phyloP scores from a whole-genome alignment of 1,140 invertebrate genomes.

The Thrips palmi region DNA sequence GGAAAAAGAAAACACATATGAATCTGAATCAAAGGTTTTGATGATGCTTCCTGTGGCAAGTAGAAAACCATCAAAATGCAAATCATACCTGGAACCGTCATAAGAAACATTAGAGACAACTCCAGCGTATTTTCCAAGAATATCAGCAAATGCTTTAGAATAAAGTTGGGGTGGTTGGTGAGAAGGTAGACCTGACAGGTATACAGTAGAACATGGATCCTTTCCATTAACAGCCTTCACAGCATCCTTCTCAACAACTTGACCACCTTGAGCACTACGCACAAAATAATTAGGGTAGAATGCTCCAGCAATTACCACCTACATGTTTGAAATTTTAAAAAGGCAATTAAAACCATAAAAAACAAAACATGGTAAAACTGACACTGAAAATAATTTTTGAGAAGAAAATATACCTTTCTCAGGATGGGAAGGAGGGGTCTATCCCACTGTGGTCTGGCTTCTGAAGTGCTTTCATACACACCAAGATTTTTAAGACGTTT shows the following conservation, averaged over 20 bases:
- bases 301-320: constrained; percentile 56
- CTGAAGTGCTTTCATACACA: constrained; percentile 3
- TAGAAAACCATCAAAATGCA: no score
- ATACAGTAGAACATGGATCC: constrained; percentile 59
- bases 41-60: no score
- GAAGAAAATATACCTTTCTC: no score
- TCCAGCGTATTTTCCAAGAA: background rate
- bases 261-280: constrained; percentile 24
- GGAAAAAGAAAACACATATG: constrained; percentile 5
- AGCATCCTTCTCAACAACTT: constrained; percentile 37
- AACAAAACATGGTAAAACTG: no score
- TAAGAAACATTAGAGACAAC: background rate
- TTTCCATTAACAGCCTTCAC: constrained; percentile 41
- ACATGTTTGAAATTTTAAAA: constrained; percentile 12
- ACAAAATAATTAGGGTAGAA: constrained; percentile 88
- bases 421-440: constrained; percentile 11
- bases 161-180: constrained; percentile 58
- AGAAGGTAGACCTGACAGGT: constrained; percentile 44
- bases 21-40: background rate
- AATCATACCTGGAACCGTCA: no score
- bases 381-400: no score
- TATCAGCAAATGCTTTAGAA: no score
- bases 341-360: no score
- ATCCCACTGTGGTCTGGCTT: no score
- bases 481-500: constrained; percentile 32